These are phyloP conservation scores for Cyprinodon brontotheroides DNA, from an alignment of 2,113 vertebrate genomes.

Conservation along the genomic window DNA sequence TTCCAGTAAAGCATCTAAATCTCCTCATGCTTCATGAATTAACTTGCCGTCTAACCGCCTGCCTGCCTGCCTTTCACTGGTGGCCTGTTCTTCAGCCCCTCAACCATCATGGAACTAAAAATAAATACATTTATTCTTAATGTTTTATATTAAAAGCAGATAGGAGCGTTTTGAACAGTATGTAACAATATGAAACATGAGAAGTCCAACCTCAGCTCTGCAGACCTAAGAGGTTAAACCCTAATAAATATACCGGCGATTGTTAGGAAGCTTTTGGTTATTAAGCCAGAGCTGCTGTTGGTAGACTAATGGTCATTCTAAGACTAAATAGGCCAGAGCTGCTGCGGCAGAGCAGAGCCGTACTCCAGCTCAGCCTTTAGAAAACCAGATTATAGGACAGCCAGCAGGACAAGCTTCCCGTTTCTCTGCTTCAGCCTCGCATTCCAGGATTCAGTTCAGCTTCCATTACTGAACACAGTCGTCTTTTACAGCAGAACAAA, in stretches of 20 bases:
- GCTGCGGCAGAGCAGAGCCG: background rate
- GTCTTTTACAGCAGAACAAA: background rate
- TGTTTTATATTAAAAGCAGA: too few relatives aligned
- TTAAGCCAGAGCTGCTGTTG: too few relatives aligned
- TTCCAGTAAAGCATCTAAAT: background rate
- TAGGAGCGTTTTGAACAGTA: too few relatives aligned
- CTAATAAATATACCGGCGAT: background rate
- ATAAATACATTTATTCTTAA: too few relatives aligned
- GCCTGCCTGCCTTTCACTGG: background rate
- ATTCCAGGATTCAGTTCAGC: background rate
- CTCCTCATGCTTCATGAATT: too few relatives aligned
- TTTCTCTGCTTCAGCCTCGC: background rate
- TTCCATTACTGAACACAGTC: too few relatives aligned
- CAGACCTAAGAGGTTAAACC: background rate
- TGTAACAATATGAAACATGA: background rate
- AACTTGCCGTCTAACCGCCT: background rate
- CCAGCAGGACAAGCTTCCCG: background rate
- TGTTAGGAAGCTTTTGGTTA: background rate
- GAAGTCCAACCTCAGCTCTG: background rate
- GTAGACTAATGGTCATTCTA: too few relatives aligned
- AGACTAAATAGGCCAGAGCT: background rate
- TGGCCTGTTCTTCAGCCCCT: too few relatives aligned
- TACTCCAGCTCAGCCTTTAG: background rate
- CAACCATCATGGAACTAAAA: too few relatives aligned
- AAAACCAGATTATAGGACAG: background rate